Conservation (phyloP, 2,797 vertebrate genomes). For the Enteromius viviparus region DNA sequence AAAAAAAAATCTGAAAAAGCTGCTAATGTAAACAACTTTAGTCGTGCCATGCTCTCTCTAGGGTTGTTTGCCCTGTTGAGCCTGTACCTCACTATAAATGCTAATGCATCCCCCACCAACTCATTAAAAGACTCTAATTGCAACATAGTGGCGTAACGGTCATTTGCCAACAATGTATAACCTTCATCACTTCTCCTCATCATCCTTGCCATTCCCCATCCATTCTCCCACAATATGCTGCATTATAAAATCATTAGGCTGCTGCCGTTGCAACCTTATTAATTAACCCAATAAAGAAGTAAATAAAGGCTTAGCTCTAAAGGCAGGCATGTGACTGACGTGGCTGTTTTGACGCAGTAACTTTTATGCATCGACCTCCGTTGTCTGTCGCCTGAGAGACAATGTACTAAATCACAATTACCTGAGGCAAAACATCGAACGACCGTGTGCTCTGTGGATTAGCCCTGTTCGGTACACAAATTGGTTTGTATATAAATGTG, state of each 20-base stretch:
- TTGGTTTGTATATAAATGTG: constrained; percentile 45
- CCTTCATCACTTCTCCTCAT: constrained; percentile 36
- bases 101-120: constrained; percentile 30
- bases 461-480: constrained; percentile 25
- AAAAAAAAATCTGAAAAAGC: not conserved
- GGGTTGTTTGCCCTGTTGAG: constrained; percentile 12
- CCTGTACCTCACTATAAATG: constrained; percentile 26
- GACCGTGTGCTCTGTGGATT: not conserved
- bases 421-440: constrained; percentile 14
- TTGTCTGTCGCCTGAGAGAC: not conserved
- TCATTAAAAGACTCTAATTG: constrained; percentile 56
- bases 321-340: constrained; percentile 26
- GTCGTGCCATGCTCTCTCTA: constrained; percentile 3
- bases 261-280: constrained; percentile 46
- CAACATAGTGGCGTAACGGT: constrained; percentile 47
- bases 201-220: constrained; percentile 20
- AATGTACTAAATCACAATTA: constrained; percentile 45
- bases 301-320: constrained; percentile 29
- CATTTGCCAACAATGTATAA: constrained; percentile 40
- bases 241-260: constrained; percentile 42
- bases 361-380: constrained; percentile 42
- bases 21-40: not conserved
- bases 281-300: constrained; percentile 50
- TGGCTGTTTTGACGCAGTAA: constrained; percentile 49
- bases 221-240: constrained; percentile 38